Base-by-base conservation (phyloP, 2,888 invertebrate genomes). In the Calliphora vomitoria region DNA sequence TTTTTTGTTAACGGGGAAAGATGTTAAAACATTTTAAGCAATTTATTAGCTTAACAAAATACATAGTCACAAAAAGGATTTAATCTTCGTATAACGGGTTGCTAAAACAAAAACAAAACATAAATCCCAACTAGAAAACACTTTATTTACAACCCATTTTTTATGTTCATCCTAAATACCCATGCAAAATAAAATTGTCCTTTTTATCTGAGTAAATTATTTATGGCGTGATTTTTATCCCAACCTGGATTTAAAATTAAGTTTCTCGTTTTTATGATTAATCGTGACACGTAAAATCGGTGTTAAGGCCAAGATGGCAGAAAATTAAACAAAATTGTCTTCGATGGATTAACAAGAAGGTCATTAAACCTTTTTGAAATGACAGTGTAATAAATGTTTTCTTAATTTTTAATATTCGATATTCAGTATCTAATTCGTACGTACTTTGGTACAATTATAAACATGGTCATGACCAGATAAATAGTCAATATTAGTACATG, bases 211-310 rank as follows among this genome's bases (percentile, higher is more conserved):
- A 47, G 10, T 15, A n/a, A 69, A 69, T 47, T 69, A 69, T 47
- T 50, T 55, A 72, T 38, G 53, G 18, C 18, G n/a, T 18, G 53
- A 35, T 53, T 38, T 25, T 31, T 8, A 44, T 69, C n/a, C 18
- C 11, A 53, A 53, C 31, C 68, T 71, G 35, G 53, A 53, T 53
- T 71, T 71, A 35, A 71, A 50, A 35, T 71, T 53, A 6, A n/a
- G n/a, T 71, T 71, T 50, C 35, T 53, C 18, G 1, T 50, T 69
- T 47, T n/a, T 11, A 53, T 18, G 38, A 53, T 71, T n/a, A 53
- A 71, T 71, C 35, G 31, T 38, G 13, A 18, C 6, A 68, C 11
- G 44, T 11, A n/a, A 35, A 64, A 41, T 38, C 38, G 38, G 38
- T 47, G 18, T 47, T 47, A 15, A 25, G 15, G 20, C 3, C 44